Evolutionary conservation across 2,888 invertebrate species (phyloP), one percentile per base, ranked within the genome.

Genomic region (Drymonia ruficornis): DNA sequence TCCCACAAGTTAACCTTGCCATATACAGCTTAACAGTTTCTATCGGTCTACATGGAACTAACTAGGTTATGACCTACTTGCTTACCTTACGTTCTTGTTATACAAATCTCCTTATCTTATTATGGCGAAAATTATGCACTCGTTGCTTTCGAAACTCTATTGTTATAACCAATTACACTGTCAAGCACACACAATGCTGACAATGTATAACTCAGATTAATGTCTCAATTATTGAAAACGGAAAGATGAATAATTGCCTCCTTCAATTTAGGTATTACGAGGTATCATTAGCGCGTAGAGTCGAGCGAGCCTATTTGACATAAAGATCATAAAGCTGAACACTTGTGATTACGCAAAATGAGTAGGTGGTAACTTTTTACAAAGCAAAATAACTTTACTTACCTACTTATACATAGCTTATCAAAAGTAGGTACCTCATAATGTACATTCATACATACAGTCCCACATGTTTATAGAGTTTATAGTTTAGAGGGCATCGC

Each of bases 231-330:
- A 43, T 42, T 13, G 34, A 44, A 34, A 34, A 18, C 34, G 23
- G 16, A 34, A 50, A 18, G 38, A 28, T 42, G 31, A 29, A 18
- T 50, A 50, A 50, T 50, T 50, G 31, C 6, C 29, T 43, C n/a
- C 31, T 16, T 18, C 11, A 18, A 18, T 18, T 38, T 38, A 11
- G 9, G 1, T 31, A 31, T 12, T 0, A 9, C 31, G 11, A 31
- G 9, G 11, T 28, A 7, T 28, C 28, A 7, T 8, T 28, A 8
- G 6, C 0, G 28, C 2, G n/a, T n/a, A n/a, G 8, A 28, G 1
- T 28, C 28, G 2, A 28, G 28, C 28, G 28, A n/a, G n/a, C n/a
- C n/a, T n/a, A n/a, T n/a, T n/a, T n/a, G n/a, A n/a, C n/a, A n/a
- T n/a, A n/a, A n/a, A n/a, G n/a, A n/a, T n/a, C n/a, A n/a, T n/a